These are phyloP conservation scores for Trichechus manatus DNA, from an alignment of 2,113 vertebrate genomes.

Conservation along the genomic window DNA sequence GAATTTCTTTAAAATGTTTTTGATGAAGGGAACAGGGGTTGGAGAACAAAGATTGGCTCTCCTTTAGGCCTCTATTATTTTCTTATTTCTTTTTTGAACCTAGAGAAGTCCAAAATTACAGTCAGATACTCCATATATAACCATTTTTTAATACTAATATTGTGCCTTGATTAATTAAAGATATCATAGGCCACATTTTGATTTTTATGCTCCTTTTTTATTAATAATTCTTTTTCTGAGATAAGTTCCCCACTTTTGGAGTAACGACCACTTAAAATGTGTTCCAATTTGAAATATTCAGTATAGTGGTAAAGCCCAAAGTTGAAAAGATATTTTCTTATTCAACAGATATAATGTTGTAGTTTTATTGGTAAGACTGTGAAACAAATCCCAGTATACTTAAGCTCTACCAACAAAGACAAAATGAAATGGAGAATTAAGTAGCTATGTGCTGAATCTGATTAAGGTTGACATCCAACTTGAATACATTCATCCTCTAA, in stretches of 20 bases:
- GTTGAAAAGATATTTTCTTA: slow-evolving; percentile 3
- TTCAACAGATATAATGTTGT: slow-evolving; percentile 28
- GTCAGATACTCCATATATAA: neutral
- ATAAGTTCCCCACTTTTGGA: slow-evolving; percentile 29
- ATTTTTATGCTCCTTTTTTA: slow-evolving; percentile 19
- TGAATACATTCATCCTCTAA: slow-evolving; percentile 60
- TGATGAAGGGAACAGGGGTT: neutral
- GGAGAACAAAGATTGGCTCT: neutral
- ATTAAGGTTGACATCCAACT: slow-evolving; percentile 63
- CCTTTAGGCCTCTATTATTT: neutral
- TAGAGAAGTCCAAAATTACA: neutral
- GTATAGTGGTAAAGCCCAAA: neutral
- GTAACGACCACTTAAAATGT: slow-evolving; percentile 8
- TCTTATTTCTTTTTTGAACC: neutral
- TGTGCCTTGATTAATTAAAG: neutral
- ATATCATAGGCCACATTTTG: neutral
- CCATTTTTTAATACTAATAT: neutral
- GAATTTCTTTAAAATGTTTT: neutral
- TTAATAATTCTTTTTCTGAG: neutral
- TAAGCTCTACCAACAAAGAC: slow-evolving; percentile 62
- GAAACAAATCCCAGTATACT: slow-evolving; percentile 51
- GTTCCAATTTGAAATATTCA: slow-evolving; percentile 47
- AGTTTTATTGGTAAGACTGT: slow-evolving; percentile 33
- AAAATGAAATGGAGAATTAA: slow-evolving; percentile 64
- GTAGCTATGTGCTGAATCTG: slow-evolving; percentile 45